phyloP scores from a whole-genome alignment of 2,113 vertebrate species.

The Tachycineta bicolor region DNA sequence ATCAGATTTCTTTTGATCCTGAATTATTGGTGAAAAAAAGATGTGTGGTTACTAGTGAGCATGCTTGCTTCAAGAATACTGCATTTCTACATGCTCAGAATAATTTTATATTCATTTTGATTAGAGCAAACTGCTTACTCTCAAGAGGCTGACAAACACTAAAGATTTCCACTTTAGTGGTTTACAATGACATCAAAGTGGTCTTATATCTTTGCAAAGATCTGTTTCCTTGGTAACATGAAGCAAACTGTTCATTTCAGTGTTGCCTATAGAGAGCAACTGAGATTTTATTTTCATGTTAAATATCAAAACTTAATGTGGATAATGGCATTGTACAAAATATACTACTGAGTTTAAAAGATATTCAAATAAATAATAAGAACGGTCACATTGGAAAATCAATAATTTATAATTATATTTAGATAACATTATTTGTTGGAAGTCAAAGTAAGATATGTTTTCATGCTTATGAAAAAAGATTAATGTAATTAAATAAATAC shows the following conservation, averaged over 20 bases:
- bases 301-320: constrained; percentile 37
- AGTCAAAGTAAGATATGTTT: not conserved
- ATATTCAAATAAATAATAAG: constrained; percentile 1
- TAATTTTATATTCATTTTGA: constrained; percentile 76
- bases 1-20: constrained; percentile 29
- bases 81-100: constrained; percentile 74
- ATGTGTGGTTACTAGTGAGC: constrained; percentile 8
- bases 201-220: constrained; percentile 66
- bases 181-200: constrained; percentile 71
- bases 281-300: constrained; percentile 38
- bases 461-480: not conserved
- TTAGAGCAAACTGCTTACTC: constrained; percentile 64
- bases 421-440: not conserved
- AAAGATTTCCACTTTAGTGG: constrained; percentile 72
- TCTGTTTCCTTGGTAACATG: constrained; percentile 75
- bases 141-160: constrained; percentile 66
- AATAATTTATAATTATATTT: not conserved
- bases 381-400: not conserved
- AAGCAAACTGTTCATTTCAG: constrained; percentile 62
- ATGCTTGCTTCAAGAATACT: constrained; percentile 50
- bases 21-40: constrained; percentile 10
- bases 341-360: not conserved
- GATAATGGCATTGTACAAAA: constrained; percentile 9
- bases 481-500: not conserved
- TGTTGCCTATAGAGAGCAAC: constrained; percentile 27